phyloP scores from a whole-genome alignment of 2,113 vertebrate species.

The Gila orcuttii region DNA sequence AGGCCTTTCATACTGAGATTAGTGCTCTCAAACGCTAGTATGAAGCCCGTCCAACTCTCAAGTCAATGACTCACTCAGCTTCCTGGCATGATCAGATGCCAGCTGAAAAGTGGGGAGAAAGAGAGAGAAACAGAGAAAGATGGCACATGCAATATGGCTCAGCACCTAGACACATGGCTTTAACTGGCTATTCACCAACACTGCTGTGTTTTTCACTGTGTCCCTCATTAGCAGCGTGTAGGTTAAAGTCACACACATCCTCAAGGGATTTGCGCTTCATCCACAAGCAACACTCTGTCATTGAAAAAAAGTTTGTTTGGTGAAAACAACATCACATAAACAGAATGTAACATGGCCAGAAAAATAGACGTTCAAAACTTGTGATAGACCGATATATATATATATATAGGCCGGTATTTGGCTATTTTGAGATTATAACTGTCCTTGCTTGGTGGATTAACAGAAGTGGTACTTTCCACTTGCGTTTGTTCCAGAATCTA shows the following conservation, averaged over 20 bases:
- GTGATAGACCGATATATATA: neutral
- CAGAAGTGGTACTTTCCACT: neutral
- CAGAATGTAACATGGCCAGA: neutral
- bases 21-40: conserved; percentile 61
- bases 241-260: conserved; percentile 37
- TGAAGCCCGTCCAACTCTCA: conserved; percentile 61
- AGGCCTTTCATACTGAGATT: conserved; percentile 59
- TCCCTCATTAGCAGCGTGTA: conserved; percentile 47
- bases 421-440: neutral
- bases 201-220: conserved; percentile 40
- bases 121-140: conserved; percentile 52
- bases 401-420: neutral
- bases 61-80: conserved; percentile 65
- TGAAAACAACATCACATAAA: conserved; percentile 31
- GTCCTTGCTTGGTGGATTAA: neutral
- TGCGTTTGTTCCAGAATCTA: neutral
- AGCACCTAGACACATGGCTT: conserved; percentile 59
- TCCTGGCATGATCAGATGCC: conserved; percentile 60
- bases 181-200: conserved; percentile 48
- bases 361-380: conserved; percentile 4
- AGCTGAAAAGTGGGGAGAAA: conserved; percentile 55
- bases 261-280: neutral
- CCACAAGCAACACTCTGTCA: conserved; percentile 23
- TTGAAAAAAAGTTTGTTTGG: conserved; percentile 35
- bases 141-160: conserved; percentile 38